Percentiles rank a stretch among this genome's conserved stretches.
Evolutionary conservation across 1,140 invertebrate genomes (phyloP).

Genomic region (Calosoma granatense): DNA sequence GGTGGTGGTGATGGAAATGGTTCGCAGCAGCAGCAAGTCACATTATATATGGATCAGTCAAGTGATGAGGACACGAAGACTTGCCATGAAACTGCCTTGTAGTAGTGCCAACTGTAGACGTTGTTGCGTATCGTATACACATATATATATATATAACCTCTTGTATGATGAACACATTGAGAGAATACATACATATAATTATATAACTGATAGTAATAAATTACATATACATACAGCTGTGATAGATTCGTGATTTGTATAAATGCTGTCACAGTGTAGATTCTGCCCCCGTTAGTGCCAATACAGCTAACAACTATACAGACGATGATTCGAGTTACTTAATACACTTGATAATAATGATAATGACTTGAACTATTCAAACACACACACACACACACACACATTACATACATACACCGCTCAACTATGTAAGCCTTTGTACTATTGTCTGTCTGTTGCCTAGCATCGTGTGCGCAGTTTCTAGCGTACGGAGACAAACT

Average conservation of each 20-base stretch:
- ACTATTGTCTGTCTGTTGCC: not conserved
- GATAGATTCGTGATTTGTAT: conserved; percentile 5
- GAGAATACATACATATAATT: not conserved
- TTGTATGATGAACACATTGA: not conserved
- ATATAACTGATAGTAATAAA: conserved; percentile 1
- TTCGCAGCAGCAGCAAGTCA: not conserved
- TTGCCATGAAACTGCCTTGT: conserved; percentile 3
- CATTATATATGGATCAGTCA: conserved; percentile 10
- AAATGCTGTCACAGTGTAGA: conserved; percentile 22
- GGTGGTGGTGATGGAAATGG: not conserved
- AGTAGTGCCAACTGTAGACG: not conserved
- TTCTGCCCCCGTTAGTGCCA: conserved; percentile 20
- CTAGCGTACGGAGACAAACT: no score
- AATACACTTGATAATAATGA: no score
- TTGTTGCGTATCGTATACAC: not conserved
- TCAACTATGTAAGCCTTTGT: not conserved
- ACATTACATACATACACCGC: not conserved
- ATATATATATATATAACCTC: not conserved
- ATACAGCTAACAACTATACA: conserved; percentile 10
- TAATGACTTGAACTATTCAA: no score
- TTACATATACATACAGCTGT: conserved; percentile 1
- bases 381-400: no score
- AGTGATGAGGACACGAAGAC: not conserved
- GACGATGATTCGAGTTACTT: not conserved
- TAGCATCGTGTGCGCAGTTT: not conserved